Evolutionary conservation across 2,797 vertebrate species (phyloP), one percentile per base, ranked within the genome.

Genomic region (Lateolabrax maculatus): DNA sequence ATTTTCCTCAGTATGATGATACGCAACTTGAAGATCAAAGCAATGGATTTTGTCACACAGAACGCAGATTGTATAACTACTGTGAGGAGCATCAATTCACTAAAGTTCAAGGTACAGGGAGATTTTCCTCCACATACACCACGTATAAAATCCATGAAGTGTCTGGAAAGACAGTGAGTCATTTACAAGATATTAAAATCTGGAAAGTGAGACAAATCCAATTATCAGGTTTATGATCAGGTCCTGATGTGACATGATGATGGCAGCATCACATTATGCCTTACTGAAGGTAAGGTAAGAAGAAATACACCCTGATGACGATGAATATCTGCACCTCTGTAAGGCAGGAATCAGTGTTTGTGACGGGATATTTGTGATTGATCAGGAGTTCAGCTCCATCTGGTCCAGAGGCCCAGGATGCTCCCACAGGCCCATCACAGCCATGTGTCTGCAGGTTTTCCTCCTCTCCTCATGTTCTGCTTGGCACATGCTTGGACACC

Each of bases 401-500:
- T 3, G 36, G 5, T 58, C 44, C 56, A 46, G 57, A 5, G 25
- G 36, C 58, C 48, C 46, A 0, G 60, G 70, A 25, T 57, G 60
- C 31, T 69, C 55, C 68, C 46, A 29, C 5, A 41, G 46, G 62
- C 53, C 43, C 55, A 4, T 51, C 48, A 21, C 44, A 52, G 49
- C 43, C 71, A 11, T 77, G 65, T 75, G 75, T 77, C 49, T 74
- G 80, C 53, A 62, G 75, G 52, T 76, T 79, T 63, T 71, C 62
- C 44, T 73, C 71, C 76, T 78, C 73, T 78, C 63, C 69, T 84
- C 80, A 64, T 76, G 72, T 70, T 83, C 64, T 44, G 78, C 37
- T 44, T 82, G 84, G 80, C 82, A 77, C 84, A 85, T 80, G 83
- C 79, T 82, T 78, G 86, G 85, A 86, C 89, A 71, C 48, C 23